These are phyloP conservation scores for Sinhomidia bicolor DNA, from an alignment of 2,888 invertebrate genomes.

Conservation along the genomic window DNA sequence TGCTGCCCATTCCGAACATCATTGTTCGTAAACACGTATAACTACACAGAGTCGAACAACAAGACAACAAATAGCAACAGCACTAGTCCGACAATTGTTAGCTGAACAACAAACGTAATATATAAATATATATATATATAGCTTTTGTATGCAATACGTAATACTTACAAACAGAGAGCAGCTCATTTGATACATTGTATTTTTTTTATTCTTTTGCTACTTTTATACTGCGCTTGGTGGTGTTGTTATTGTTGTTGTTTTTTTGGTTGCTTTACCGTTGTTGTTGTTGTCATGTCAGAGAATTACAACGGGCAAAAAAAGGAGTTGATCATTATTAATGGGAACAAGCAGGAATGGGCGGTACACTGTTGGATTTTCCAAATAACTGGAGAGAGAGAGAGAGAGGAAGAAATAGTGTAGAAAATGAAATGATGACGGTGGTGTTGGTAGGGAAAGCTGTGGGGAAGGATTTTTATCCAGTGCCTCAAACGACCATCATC, in stretches of 20 bases:
- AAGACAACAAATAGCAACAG: neutral
- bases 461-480: conserved; percentile 9
- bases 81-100: conserved; percentile 14
- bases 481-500: conserved; percentile 60
- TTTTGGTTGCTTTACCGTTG: too few species aligned
- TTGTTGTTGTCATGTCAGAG: conserved; percentile 70
- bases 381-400: conserved; percentile 43
- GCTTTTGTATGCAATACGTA: neutral
- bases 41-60: conserved; percentile 11
- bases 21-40: conserved; percentile 39
- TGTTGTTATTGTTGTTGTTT: conserved; percentile 66
- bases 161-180: neutral
- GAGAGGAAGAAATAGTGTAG: conserved; percentile 1
- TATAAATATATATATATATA: neutral
- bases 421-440: conserved; percentile 53
- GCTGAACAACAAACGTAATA: conserved; percentile 5
- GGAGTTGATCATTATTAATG: conserved; percentile 73
- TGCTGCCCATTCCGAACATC: conserved; percentile 26
- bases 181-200: neutral
- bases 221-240: neutral
- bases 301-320: conserved; percentile 68
- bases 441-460: conserved; percentile 34
- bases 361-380: conserved; percentile 64
- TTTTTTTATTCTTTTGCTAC: neutral
- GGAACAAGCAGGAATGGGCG: conserved; percentile 70